Conservation (phyloP, 2,113 vertebrate species). For the Dicrurus megarhynchus region DNA sequence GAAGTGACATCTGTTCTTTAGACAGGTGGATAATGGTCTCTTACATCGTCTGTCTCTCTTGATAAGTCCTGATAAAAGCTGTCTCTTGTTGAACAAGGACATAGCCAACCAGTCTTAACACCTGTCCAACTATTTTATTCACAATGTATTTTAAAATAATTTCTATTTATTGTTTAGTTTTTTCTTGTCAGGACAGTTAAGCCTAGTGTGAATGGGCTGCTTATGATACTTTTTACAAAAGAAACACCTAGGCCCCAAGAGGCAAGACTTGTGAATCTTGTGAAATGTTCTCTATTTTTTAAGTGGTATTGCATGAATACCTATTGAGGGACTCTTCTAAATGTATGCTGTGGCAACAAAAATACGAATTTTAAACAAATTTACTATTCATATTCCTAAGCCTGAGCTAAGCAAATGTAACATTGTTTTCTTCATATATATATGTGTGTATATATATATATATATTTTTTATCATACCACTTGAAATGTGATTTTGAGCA, state of each 20-base stretch:
- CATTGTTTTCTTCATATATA: not conserved
- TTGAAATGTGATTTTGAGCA: not conserved
- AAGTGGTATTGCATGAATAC: not conserved
- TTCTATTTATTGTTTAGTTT: not conserved
- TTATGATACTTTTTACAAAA: not conserved
- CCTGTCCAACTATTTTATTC: not conserved
- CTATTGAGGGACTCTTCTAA: not conserved
- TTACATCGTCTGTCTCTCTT: not conserved
- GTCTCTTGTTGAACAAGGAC: not conserved
- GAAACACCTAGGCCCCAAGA: not conserved
- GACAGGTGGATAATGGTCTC: conserved; percentile 2
- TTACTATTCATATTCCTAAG: not conserved
- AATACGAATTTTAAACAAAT: not conserved
- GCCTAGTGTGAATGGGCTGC: not conserved
- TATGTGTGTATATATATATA: not conserved
- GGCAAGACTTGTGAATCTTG: not conserved
- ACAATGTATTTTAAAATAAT: not conserved
- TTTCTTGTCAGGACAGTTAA: not conserved
- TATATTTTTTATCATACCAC: not conserved
- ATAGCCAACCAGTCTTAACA: not conserved
- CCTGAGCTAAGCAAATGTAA: not conserved
- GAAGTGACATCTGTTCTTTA: conserved; percentile 20
- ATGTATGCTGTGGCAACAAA: not conserved
- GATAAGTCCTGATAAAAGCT: not conserved
- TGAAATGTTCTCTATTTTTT: not conserved